Base-by-base conservation (phyloP, 2,113 vertebrate genomes). In the Urocolius indicus region DNA sequence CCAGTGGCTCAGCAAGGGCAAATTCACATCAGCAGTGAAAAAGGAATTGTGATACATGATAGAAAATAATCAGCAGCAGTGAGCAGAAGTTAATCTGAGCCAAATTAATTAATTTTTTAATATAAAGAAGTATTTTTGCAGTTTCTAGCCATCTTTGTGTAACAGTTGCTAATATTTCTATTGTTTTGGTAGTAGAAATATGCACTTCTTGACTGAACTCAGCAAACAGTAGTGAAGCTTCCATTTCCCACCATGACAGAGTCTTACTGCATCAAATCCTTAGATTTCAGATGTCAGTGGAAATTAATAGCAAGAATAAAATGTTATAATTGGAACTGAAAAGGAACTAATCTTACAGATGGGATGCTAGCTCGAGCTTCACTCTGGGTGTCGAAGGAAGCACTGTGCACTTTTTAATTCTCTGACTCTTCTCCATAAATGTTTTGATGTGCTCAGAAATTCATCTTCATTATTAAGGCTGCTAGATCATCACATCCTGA, bases 281-380 rank as follows among this genome's bases (percentile, higher is more conserved):
- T 87, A 92, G 46, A 91, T 94, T 94, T 89, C 67, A 54, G 45
- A 66, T 94, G 92, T 94, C 96, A 97, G 93, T 95, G 88, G 89
- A 95, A 97, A 98, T 97, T 97, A 98, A 94, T 93, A 93, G 82
- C 81, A 96, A 87, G 90, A 97, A 96, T 94, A 94, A 98, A 97
- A 86, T 85, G 69, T 96, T 52, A 78, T 96, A 97, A 97, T 97
- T 97, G 96, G 96, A 91, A 94, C 80, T 90, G 96, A 97, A 97
- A 95, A 96, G 96, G 92, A 96, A 88, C 80, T 94, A 48, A 93
- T 96, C 74, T 94, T 94, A 29, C 63, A 88, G 93, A 95, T 95
- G 89, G 89, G 78, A 71, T 45, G 69, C 69, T 48, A n/a, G n/a
- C 86, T 88, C 61, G 45, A 62, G 83, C 86, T 55, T 49, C 58